Evolutionary conservation across 2,888 invertebrate genomes (phyloP).

Genomic region (Chaitophorus viminalis): DNA sequence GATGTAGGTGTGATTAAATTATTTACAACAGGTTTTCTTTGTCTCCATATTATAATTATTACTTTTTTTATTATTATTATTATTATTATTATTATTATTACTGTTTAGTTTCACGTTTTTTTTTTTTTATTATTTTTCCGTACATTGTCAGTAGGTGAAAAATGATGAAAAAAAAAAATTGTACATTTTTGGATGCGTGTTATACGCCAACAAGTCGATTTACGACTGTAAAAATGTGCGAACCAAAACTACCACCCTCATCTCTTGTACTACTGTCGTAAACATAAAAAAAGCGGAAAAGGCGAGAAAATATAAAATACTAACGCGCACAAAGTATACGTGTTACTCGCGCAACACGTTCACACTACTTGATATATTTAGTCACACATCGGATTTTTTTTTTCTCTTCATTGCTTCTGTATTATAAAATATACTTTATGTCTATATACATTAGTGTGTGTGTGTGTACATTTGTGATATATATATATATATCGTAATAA

Average conservation of each 20-base stretch:
- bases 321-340: background rate
- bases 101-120: background rate
- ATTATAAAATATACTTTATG: background rate
- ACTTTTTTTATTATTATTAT: background rate
- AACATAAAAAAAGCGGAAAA: constrained; percentile 17
- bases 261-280: background rate
- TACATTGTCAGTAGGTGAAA: background rate
- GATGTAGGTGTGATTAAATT: background rate
- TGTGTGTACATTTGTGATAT: background rate
- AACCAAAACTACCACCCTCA: background rate
- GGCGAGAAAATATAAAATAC: constrained; percentile 5
- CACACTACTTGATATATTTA: constrained; percentile 28
- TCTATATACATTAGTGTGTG: background rate
- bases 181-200: constrained; percentile 15
- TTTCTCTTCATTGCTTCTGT: background rate
- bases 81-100: background rate
- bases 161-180: background rate
- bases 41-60: background rate
- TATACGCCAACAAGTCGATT: constrained; percentile 40
- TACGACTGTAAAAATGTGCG: constrained; percentile 17
- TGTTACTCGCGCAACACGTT: constrained; percentile 37
- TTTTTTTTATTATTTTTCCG: background rate
- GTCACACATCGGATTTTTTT: background rate
- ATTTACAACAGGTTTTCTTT: constrained; percentile 22
- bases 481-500: constrained; percentile 3